Evolutionary conservation across 2,888 invertebrate genomes (phyloP).

Genomic region (Campoplex nolae): DNA sequence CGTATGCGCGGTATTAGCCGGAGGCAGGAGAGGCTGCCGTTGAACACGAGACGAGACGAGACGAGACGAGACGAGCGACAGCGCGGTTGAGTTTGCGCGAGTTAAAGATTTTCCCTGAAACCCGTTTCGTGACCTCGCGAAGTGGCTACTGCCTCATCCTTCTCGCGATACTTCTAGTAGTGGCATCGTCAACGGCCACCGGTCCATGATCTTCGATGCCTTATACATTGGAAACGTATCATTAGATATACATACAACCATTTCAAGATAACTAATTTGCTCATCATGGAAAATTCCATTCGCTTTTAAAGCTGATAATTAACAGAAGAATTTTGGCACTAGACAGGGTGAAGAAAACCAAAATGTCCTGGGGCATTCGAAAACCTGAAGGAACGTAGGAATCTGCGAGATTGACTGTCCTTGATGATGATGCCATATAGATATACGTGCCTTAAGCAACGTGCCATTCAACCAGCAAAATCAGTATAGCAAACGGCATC

Average conservation of each 20-base stretch:
- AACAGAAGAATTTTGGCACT: not conserved
- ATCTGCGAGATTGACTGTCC: conserved; percentile 31
- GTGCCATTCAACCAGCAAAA: conserved; percentile 40
- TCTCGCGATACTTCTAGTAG: conserved; percentile 66
- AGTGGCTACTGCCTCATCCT: conserved; percentile 64
- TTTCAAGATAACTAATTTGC: not conserved
- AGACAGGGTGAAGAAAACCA: conserved; percentile 17
- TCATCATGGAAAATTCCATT: conserved; percentile 8
- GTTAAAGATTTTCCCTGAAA: conserved; percentile 78
- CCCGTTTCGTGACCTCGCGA: conserved; percentile 79
- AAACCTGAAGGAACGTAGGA: conserved; percentile 44
- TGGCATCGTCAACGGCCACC: conserved; percentile 33
- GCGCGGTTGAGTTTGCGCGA: conserved; percentile 71
- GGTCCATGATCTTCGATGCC: conserved; percentile 28
- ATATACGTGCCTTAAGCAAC: conserved; percentile 58
- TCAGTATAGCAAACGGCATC: conserved; percentile 53
- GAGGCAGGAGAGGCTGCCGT: conserved; percentile 59
- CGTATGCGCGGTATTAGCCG: conserved; percentile 57
- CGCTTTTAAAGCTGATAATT: not conserved
- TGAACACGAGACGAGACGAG: conserved; percentile 46
- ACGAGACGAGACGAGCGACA: conserved; percentile 64
- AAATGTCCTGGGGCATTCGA: conserved; percentile 58
- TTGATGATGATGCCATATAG: conserved; percentile 38
- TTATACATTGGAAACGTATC: conserved; percentile 36
- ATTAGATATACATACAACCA: not conserved